Evolutionary conservation across 2,797 vertebrate genomes (phyloP), one percentile per base, ranked within the genome.

Genomic region (Thripadectes ignobilis): DNA sequence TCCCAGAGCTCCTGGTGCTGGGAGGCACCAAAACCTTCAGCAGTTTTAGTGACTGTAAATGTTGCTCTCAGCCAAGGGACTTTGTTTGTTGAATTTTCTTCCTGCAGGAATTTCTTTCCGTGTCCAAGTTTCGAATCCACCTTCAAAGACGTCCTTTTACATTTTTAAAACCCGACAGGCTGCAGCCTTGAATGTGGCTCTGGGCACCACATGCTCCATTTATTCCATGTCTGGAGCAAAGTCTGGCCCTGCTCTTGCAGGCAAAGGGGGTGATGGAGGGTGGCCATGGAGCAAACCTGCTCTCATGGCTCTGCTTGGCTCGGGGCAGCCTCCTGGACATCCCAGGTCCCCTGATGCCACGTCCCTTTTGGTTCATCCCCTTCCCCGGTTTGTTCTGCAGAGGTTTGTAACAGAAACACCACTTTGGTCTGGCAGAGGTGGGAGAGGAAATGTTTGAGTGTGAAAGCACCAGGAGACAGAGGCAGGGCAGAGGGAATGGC

Each of bases 1-100:
- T 49, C 38, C 54, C 85, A 7, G 30, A 54, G 61, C 77, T 71
- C 69, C 54, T 20, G 22, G 39, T 55, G 51, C 63, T 61, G 59
- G 52, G 57, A 41, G 65, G 67, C 69, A 48, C 4, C 3, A 66
- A 79, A 78, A 27, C 41, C 92, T 59, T 34, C 51, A 48, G 61
- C 52, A 34, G 16, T 22, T 17, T 14, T 27, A 51, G 52, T 2
- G 73, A 19, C 63, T 4, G n/a, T 8, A n/a, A 32, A 27, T 13
- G 21, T 27, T 17, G 59, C 77, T 67, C 74, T 21, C 75, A 29
- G 92, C 92, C 86, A 29, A 89, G 57, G 54, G 4, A 74, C 57
- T 76, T 39, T 41, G 84, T 91, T 93, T 95, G 93, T 94, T 80
- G 91, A 92, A 59, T 61, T 95, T 88, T 32, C 89, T 91, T 52